phyloP scores from a whole-genome alignment of 1,140 invertebrate genomes.

The Meloidogyne chitwoodi region DNA sequence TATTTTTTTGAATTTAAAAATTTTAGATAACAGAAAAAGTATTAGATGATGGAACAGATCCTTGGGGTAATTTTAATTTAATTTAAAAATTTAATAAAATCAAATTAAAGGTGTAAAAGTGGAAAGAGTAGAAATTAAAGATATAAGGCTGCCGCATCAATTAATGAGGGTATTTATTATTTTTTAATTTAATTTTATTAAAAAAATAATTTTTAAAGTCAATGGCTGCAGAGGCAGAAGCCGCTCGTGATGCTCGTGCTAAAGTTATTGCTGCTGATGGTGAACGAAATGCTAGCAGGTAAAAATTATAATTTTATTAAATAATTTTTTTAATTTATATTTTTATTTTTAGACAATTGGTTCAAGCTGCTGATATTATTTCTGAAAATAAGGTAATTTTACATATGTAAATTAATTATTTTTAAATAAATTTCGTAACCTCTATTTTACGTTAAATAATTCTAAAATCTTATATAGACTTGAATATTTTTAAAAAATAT shows the following conservation, averaged over 20 bases:
- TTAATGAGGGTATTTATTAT: constrained; percentile 66
- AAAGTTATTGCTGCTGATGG: constrained; percentile 67
- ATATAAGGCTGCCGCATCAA: constrained; percentile 77
- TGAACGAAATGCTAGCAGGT: constrained; percentile 72
- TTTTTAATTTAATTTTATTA: background rate
- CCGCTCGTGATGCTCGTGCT: constrained; percentile 71
- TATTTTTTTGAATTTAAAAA: background rate
- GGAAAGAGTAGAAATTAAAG: constrained; percentile 75
- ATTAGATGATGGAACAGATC: constrained; percentile 86
- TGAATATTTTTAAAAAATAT: too few species aligned
- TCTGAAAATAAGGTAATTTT: constrained; percentile 59
- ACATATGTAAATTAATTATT: constrained; percentile 44
- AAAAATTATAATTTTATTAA: constrained; percentile 11
- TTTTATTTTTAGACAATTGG: constrained; percentile 64
- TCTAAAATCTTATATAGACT: too few species aligned
- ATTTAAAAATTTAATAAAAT: background rate
- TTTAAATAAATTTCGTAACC: too few species aligned
- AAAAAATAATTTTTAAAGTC: constrained; percentile 50
- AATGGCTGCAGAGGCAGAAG: constrained; percentile 82
- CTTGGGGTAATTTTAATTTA: constrained; percentile 76
- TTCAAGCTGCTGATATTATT: constrained; percentile 82
- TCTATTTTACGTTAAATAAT: too few species aligned
- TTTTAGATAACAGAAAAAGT: constrained; percentile 61
- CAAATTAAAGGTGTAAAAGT: constrained; percentile 68
- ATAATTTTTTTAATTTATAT: background rate